Conservation (phyloP, 2,888 invertebrate genomes). For the Macaria liturata region DNA sequence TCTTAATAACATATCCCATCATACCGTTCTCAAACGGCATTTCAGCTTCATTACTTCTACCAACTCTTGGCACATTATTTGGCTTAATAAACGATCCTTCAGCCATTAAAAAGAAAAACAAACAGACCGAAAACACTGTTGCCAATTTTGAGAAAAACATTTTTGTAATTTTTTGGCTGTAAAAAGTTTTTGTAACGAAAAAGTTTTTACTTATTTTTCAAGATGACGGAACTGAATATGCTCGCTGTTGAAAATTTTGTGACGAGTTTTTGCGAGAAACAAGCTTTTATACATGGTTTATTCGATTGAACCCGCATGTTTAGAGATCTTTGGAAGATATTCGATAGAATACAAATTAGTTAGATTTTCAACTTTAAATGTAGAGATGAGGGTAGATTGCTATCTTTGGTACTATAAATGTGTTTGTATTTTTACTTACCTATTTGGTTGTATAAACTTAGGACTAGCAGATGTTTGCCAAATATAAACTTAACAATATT, state of each 20-base stretch:
- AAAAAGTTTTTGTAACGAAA: too few species aligned
- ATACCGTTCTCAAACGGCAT: conserved; percentile 61
- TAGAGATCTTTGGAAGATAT: conserved; percentile 33
- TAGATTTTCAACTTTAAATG: conserved; percentile 38
- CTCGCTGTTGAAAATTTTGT: conserved; percentile 31
- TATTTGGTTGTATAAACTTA: too few species aligned
- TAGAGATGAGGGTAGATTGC: conserved; percentile 21
- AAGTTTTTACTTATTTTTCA: conserved; percentile 1
- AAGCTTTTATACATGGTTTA: conserved; percentile 46
- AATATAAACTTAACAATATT: too few species aligned
- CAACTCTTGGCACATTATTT: conserved; percentile 73
- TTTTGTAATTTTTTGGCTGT: not conserved
- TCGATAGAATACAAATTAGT: conserved; percentile 43
- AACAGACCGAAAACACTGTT: conserved; percentile 52
- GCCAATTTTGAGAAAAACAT: conserved; percentile 51
- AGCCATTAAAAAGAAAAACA: conserved; percentile 54
- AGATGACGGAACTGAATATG: conserved; percentile 32
- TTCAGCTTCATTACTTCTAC: conserved; percentile 70
- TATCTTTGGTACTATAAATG: not conserved
- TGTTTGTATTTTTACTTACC: too few species aligned
- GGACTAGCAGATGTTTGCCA: too few species aligned
- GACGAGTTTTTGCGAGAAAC: conserved; percentile 31
- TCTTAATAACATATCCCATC: conserved; percentile 77
- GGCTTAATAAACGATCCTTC: conserved; percentile 72
- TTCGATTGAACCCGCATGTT: conserved; percentile 63